Conservation (phyloP, 2,113 vertebrate genomes). For the Muntiacus reevesi region DNA sequence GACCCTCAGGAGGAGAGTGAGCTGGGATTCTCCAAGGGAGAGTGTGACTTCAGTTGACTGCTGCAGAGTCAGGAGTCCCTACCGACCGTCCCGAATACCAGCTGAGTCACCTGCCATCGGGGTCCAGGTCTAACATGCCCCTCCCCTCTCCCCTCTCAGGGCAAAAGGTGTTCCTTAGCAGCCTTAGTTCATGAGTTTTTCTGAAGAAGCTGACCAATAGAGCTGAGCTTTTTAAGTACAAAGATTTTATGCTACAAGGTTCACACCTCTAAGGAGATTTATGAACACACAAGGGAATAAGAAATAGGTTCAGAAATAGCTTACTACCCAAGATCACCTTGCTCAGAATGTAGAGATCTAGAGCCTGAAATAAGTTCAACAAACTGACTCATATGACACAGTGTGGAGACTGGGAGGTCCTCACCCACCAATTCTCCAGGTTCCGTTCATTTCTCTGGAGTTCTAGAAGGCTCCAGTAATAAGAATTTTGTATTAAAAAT, state of each 20-base stretch:
- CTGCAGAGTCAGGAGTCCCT: background rate
- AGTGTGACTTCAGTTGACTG: background rate
- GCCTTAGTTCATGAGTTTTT: background rate
- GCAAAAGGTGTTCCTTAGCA: background rate
- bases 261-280: background rate
- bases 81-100: background rate
- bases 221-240: background rate
- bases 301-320: conserved; percentile 1
- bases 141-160: too few relatives aligned
- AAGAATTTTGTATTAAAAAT: background rate
- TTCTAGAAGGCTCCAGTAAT: background rate
- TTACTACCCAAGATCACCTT: background rate
- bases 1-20: conserved; percentile 30
- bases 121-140: background rate
- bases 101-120: background rate
- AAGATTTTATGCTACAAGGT: background rate
- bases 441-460: background rate
- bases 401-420: background rate
- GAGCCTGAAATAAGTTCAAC: background rate
- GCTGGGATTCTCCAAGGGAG: conserved; percentile 12
- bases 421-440: background rate
- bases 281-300: background rate
- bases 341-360: background rate
- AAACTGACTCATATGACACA: background rate
- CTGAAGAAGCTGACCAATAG: background rate